phyloP scores from a whole-genome alignment of 2,113 vertebrate genomes.

The Hucho hucho region DNA sequence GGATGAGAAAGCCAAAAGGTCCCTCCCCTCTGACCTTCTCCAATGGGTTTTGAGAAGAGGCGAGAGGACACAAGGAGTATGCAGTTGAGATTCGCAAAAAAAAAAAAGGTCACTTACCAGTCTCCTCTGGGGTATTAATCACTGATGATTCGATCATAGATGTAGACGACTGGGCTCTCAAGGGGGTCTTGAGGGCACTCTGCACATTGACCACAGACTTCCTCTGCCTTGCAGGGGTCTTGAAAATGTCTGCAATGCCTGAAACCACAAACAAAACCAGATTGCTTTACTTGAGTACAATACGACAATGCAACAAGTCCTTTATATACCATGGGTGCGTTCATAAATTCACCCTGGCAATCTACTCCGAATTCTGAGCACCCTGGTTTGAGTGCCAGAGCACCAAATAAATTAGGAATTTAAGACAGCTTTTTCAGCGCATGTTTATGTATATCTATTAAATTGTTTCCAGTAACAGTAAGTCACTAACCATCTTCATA shows the following conservation, averaged over 20 bases:
- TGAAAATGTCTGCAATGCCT: constrained; percentile 83
- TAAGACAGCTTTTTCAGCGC: no score
- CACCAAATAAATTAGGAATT: no score
- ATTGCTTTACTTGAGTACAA: not conserved
- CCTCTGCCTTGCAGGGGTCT: constrained; percentile 69
- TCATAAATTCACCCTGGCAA: no score
- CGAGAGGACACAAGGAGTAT: no score
- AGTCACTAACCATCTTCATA: no score
- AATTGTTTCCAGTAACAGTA: not conserved
- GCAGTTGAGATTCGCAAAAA: not conserved
- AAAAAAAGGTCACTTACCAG: constrained; percentile 62
- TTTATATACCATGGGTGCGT: no score
- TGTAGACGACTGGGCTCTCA: not conserved
- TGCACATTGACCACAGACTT: constrained; percentile 7
- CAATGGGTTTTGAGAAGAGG: no score
- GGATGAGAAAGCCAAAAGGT: no score
- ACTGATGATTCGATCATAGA: constrained; percentile 68
- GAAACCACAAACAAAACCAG: constrained; percentile 17
- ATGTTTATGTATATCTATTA: no score
- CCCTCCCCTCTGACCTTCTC: no score
- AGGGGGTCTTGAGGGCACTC: constrained; percentile 30
- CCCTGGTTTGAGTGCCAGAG: no score
- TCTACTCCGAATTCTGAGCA: no score
- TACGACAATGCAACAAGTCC: not conserved
- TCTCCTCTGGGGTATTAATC: constrained; percentile 81